Evolutionary conservation across 2,113 vertebrate genomes (phyloP).

Genomic region (Zosterops pallidus): DNA sequence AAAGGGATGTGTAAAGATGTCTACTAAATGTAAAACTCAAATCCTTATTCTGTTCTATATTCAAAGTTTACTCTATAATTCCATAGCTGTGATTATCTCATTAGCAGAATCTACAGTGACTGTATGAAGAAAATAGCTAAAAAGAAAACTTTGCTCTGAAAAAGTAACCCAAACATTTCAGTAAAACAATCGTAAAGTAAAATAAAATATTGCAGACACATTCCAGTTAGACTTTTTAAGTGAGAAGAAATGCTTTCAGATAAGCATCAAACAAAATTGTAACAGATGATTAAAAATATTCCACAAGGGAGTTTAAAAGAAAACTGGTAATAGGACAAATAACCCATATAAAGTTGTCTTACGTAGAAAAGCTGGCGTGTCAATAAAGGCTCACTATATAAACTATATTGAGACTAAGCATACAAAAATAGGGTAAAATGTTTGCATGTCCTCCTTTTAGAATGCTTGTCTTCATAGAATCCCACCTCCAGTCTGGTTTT

Average conservation of each 20-base stretch:
- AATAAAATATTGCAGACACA: neutral
- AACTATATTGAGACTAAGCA: neutral
- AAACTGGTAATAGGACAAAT: neutral
- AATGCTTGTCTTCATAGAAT: neutral
- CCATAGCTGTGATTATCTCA: neutral
- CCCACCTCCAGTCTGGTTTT: neutral
- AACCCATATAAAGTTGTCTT: neutral
- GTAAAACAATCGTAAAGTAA: neutral
- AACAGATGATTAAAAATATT: conserved; percentile 36
- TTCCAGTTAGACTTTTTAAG: neutral
- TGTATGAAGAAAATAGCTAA: neutral
- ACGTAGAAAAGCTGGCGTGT: neutral
- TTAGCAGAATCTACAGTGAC: neutral
- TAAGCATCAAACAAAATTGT: neutral
- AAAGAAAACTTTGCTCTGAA: conserved; percentile 6
- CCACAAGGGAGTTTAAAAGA: neutral
- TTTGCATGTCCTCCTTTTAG: neutral
- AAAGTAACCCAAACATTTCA: neutral
- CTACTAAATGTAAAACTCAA: conserved; percentile 33
- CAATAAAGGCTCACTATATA: neutral
- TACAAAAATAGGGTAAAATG: neutral
- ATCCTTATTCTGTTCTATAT: neutral
- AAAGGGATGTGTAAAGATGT: conserved; percentile 41
- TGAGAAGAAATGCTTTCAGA: neutral
- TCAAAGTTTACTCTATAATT: neutral